phyloP scores from a whole-genome alignment of 2,113 vertebrate genomes.

The Chrysemys picta region DNA sequence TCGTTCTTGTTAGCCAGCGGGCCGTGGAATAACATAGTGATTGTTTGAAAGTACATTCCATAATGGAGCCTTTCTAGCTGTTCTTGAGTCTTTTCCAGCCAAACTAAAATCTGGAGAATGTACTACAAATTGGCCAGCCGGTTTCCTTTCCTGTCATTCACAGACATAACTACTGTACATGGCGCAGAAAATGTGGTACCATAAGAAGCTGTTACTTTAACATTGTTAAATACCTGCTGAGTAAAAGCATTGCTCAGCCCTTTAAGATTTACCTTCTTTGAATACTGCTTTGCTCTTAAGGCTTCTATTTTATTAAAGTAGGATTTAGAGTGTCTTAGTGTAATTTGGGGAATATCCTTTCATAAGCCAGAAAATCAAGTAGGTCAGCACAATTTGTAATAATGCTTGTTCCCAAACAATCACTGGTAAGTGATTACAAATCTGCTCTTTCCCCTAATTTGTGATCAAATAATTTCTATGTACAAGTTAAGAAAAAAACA shows the following conservation, averaged over 20 bases:
- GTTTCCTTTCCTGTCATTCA: background rate
- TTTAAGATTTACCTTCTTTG: conserved; percentile 9
- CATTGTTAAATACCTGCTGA: background rate
- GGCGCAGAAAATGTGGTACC: background rate
- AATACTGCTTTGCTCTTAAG: background rate
- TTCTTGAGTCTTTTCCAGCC: conserved; percentile 25
- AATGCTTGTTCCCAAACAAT: background rate
- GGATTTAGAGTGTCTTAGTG: conserved; percentile 1
- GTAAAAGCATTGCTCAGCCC: conserved; percentile 26
- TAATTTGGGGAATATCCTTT: background rate
- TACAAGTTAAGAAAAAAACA: background rate
- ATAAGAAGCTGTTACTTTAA: conserved; percentile 38
- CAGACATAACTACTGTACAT: rapidly evolving
- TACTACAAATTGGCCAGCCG: background rate
- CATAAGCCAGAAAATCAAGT: background rate
- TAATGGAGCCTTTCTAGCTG: background rate
- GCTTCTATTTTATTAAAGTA: conserved; percentile 5
- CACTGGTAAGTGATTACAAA: background rate
- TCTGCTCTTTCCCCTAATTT: background rate
- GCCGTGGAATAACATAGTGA: background rate
- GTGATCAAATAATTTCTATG: background rate
- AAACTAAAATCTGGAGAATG: background rate
- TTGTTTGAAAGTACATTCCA: background rate
- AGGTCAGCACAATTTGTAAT: background rate
- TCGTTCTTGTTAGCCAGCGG: background rate